phyloP scores from a whole-genome alignment of 2,113 vertebrate genomes.

The Myotis brandtii region DNA sequence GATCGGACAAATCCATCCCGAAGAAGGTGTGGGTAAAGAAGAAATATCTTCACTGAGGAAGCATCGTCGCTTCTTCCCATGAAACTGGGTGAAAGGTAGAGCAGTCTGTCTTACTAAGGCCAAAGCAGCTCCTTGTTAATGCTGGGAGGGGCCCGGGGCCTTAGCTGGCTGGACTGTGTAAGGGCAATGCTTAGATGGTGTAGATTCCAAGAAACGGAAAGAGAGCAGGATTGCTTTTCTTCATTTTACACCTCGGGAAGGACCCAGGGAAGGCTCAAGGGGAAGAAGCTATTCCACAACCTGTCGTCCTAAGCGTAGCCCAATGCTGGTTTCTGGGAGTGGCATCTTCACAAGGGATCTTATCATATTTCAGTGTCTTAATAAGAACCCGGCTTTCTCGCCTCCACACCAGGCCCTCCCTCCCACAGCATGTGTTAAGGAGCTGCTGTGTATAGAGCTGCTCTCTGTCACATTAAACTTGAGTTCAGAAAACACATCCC shows the following conservation, averaged over 20 bases:
- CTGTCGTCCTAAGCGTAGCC: neutral
- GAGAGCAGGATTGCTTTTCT: neutral
- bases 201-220: neutral
- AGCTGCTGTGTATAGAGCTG: neutral
- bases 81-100: slow-evolving; percentile 3
- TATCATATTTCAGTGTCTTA: slow-evolving; percentile 13
- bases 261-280: neutral
- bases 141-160: neutral
- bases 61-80: neutral
- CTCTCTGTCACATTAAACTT: neutral
- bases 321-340: slow-evolving; percentile 47
- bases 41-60: neutral
- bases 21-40: neutral
- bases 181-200: neutral
- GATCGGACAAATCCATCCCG: neutral
- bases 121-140: neutral
- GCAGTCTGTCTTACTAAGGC: neutral
- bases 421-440: neutral
- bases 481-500: neutral
- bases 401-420: neutral
- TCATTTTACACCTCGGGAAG: neutral
- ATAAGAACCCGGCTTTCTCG: neutral
- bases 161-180: neutral
- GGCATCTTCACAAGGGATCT: neutral
- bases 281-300: neutral